Evolutionary conservation across 1,140 invertebrate species (phyloP).

Genomic region (Maconellicoccus hirsutus): DNA sequence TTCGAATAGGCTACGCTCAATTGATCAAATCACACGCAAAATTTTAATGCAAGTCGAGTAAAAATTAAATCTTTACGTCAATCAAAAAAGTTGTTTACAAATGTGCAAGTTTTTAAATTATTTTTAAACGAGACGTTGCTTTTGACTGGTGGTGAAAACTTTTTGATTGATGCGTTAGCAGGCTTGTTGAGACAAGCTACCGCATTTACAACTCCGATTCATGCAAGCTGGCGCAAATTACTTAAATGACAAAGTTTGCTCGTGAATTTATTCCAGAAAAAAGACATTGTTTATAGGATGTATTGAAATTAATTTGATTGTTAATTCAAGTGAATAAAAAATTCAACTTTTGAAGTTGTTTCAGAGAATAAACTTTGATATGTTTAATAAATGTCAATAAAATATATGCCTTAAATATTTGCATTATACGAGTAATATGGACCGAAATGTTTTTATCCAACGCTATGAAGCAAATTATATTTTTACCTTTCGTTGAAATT

Average conservation of each 20-base stretch:
- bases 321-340: not conserved
- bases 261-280: not conserved
- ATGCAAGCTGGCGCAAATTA: not conserved
- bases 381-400: no score
- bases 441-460: no score
- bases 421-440: no score
- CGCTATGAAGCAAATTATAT: no score
- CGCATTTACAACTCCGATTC: not conserved
- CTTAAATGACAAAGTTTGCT: not conserved
- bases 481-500: no score
- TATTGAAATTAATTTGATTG: conserved; percentile 6
- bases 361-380: no score
- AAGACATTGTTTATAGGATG: not conserved
- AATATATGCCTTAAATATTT: no score
- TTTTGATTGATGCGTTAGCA: conserved; percentile 3
- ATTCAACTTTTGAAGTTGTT: no score
- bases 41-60: not conserved
- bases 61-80: not conserved
- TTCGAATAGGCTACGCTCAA: not conserved
- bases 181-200: not conserved
- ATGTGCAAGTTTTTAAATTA: conserved; percentile 1
- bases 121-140: not conserved
- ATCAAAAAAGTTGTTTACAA: not conserved
- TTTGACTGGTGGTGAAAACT: not conserved
- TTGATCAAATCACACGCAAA: not conserved